A percentile compares a stretch with the other conserved stretches of the same genome.
phyloP scores from a whole-genome alignment of 2,888 invertebrate species.

The Drosophila subquinaria region DNA sequence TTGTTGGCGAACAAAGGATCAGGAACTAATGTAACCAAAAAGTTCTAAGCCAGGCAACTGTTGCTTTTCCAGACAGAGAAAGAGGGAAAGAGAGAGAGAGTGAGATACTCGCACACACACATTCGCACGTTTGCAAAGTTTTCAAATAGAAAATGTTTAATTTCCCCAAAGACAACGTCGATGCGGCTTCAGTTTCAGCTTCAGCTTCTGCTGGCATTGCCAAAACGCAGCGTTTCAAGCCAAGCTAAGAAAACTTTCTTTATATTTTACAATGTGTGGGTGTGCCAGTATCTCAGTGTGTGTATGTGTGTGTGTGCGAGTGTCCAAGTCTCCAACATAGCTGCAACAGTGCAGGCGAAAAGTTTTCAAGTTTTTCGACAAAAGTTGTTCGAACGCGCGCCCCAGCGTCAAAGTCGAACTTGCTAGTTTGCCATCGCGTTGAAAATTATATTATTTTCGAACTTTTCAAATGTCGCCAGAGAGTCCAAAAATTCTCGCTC shows the following conservation, averaged over 20 bases:
- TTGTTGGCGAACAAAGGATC: slow-evolving; percentile 57
- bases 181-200: slow-evolving; percentile 42
- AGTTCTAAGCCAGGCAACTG: slow-evolving; percentile 66
- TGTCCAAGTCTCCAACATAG: slow-evolving; percentile 28
- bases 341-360: slow-evolving; percentile 73
- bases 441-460: slow-evolving; percentile 80
- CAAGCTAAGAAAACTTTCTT: slow-evolving; percentile 68
- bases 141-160: slow-evolving; percentile 83
- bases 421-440: slow-evolving; percentile 76
- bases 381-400: slow-evolving; percentile 48
- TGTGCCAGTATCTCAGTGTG: slow-evolving; percentile 9
- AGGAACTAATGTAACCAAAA: slow-evolving; percentile 51
- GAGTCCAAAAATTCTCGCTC: slow-evolving; percentile 54
- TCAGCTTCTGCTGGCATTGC: slow-evolving; percentile 26
- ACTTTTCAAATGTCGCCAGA: slow-evolving; percentile 80
- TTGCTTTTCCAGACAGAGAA: slow-evolving; percentile 52
- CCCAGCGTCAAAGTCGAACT: slow-evolving; percentile 66
- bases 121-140: slow-evolving; percentile 61
- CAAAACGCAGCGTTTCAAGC: slow-evolving; percentile 70
- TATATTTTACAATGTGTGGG: slow-evolving; percentile 57
- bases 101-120: slow-evolving; percentile 36
- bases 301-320: slow-evolving; percentile 24
- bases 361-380: slow-evolving; percentile 53
- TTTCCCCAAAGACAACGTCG: slow-evolving; percentile 80
- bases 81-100: background rate